phyloP scores from a whole-genome alignment of 1,140 invertebrate species.

The Bombus polaris region DNA sequence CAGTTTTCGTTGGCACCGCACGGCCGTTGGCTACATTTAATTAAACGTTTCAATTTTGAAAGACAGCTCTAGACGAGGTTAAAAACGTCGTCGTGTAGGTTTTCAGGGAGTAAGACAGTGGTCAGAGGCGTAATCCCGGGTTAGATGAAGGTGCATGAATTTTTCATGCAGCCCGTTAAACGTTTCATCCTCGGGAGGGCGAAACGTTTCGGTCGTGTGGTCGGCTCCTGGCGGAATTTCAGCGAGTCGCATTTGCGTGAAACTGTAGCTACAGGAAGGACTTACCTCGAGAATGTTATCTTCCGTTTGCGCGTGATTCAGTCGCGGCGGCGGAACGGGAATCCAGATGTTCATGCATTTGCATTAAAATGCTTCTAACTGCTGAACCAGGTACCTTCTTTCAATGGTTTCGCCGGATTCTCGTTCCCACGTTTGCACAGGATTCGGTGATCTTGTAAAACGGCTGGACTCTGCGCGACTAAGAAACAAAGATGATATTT shows the following conservation, averaged over 20 bases:
- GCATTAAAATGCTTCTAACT: constrained; percentile 63
- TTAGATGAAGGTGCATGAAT: constrained; percentile 28
- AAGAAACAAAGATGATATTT: background rate
- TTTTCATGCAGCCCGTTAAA: constrained; percentile 44
- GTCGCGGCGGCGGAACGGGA: constrained; percentile 17
- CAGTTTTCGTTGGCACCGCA: too few species aligned
- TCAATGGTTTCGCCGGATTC: constrained; percentile 32
- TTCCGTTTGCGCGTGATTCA: constrained; percentile 53
- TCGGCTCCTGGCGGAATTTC: constrained; percentile 9
- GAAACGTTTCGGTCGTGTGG: background rate
- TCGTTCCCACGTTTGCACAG: constrained; percentile 1
- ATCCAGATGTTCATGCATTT: constrained; percentile 59
- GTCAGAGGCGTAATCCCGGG: constrained; percentile 34
- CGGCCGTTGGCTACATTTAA: background rate
- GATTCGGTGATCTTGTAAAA: background rate
- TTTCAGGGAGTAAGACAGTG: background rate
- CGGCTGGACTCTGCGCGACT: too few species aligned
- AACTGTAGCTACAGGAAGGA: constrained; percentile 30
- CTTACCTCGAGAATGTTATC: constrained; percentile 56
- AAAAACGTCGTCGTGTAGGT: background rate
- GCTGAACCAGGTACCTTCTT: constrained; percentile 35
- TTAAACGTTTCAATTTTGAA: constrained; percentile 4
- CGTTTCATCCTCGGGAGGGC: background rate
- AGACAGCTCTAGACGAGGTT: background rate
- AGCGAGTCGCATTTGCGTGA: constrained; percentile 34